A percentile compares a stretch with the other conserved stretches of the same genome.
These are phyloP conservation scores for Pandion haliaetus DNA, from an alignment of 2,113 vertebrate genomes.

Conservation along the genomic window DNA sequence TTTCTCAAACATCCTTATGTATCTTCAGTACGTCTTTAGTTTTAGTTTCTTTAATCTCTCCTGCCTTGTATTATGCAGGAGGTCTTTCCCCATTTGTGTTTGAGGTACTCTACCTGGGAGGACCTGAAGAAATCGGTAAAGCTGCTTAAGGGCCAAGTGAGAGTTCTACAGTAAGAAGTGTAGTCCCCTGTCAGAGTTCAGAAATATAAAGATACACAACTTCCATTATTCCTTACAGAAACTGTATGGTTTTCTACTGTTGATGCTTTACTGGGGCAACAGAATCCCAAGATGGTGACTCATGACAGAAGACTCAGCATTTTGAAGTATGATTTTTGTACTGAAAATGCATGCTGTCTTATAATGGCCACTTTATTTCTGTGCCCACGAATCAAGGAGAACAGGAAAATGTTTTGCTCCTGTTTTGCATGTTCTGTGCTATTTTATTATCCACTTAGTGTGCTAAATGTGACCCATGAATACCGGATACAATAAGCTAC, in stretches of 20 bases:
- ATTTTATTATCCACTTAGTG: not conserved
- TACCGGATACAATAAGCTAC: not conserved
- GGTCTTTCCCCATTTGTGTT: not conserved
- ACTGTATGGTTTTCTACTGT: not conserved
- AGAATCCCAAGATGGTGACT: not conserved
- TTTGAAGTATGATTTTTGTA: not conserved
- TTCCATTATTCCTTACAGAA: not conserved
- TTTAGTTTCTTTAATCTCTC: not conserved
- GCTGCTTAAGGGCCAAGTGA: not conserved
- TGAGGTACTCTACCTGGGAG: not conserved
- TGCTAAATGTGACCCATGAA: not conserved
- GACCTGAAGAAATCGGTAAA: not conserved
- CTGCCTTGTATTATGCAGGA: not conserved
- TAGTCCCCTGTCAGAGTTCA: not conserved
- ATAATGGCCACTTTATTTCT: not conserved
- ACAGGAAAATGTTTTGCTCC: not conserved
- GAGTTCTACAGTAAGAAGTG: not conserved
- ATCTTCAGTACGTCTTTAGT: not conserved
- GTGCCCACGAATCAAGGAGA: not conserved
- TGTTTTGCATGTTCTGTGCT: not conserved
- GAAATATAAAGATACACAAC: not conserved
- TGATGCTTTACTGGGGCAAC: not conserved
- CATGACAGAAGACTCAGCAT: not conserved
- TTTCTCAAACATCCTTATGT: not conserved
- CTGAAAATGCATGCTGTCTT: not conserved